A percentile compares a stretch with the other conserved stretches of the same genome.
Evolutionary conservation across 2,113 vertebrate species (phyloP).

Genomic region (Oostethus manadensis): DNA sequence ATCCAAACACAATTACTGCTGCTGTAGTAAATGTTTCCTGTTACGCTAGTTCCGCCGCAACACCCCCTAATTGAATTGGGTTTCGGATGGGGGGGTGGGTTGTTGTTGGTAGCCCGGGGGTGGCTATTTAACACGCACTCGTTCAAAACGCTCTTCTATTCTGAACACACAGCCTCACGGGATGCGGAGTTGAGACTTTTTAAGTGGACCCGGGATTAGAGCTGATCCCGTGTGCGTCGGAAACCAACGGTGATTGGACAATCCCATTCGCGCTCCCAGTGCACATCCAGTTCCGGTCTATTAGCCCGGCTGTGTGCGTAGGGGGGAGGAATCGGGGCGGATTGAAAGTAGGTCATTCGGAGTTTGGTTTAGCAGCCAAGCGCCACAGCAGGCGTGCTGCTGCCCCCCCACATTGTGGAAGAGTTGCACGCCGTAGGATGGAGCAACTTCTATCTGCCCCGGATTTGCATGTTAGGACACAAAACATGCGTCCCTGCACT

Average conservation of each 20-base stretch:
- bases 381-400: slow-evolving; percentile 51
- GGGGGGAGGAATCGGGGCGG: slow-evolving; percentile 35
- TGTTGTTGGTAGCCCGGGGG: slow-evolving; percentile 53
- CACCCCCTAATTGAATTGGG: slow-evolving; percentile 57
- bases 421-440: slow-evolving; percentile 29
- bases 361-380: slow-evolving; percentile 62
- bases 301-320: slow-evolving; percentile 32
- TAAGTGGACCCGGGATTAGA: slow-evolving; percentile 22
- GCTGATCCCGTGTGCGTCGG: slow-evolving; percentile 22
- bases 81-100: slow-evolving; percentile 53
- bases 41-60: slow-evolving; percentile 50
- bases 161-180: slow-evolving; percentile 49
- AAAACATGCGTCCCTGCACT: slow-evolving; percentile 16
- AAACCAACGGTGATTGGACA: slow-evolving; percentile 46
- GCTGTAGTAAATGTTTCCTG: slow-evolving; percentile 62
- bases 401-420: slow-evolving; percentile 40
- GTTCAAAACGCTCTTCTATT: slow-evolving; percentile 54
- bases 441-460: slow-evolving; percentile 15
- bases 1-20: slow-evolving; percentile 66
- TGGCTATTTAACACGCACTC: slow-evolving; percentile 52
- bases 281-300: slow-evolving; percentile 37
- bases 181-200: slow-evolving; percentile 34
- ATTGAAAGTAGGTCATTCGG: slow-evolving; percentile 66
- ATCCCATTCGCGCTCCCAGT: slow-evolving; percentile 43
- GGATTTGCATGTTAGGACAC: slow-evolving; percentile 28